Conservation (phyloP, 2,888 invertebrate genomes). For the Drosophila pseudotakahashii region DNA sequence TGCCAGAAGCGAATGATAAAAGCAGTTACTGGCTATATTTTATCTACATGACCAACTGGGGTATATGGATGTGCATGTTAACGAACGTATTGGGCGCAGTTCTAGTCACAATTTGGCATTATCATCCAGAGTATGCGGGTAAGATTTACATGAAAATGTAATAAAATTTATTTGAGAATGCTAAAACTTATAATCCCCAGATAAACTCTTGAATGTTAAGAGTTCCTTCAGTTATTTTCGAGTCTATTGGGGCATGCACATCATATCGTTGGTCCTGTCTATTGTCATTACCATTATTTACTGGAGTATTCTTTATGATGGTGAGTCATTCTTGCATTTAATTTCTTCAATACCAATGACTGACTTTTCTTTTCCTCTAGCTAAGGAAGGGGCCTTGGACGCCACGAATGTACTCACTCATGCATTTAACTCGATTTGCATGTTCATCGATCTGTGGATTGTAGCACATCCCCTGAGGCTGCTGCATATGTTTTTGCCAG, state of each 20-base stretch:
- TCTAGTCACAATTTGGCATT: slow-evolving; percentile 82
- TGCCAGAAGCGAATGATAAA: slow-evolving; percentile 60
- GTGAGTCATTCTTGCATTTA: slow-evolving; percentile 49
- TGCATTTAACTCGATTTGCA: slow-evolving; percentile 90
- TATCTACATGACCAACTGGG: slow-evolving; percentile 84
- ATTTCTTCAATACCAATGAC: not conserved
- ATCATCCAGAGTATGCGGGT: slow-evolving; percentile 83
- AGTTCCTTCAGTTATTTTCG: slow-evolving; percentile 83
- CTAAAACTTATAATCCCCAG: slow-evolving; percentile 53
- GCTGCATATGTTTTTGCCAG: slow-evolving; percentile 87
- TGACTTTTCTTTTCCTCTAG: slow-evolving; percentile 75
- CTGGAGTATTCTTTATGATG: slow-evolving; percentile 86
- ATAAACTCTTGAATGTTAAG: slow-evolving; percentile 79
- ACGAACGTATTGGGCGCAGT: slow-evolving; percentile 82
- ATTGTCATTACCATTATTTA: slow-evolving; percentile 90
- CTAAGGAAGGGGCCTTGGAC: slow-evolving; percentile 72
- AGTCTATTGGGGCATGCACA: slow-evolving; percentile 89
- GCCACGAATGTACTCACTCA: slow-evolving; percentile 90
- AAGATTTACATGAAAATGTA: slow-evolving; percentile 12
- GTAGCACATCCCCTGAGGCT: slow-evolving; percentile 90
- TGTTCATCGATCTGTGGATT: slow-evolving; percentile 89
- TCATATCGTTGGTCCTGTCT: slow-evolving; percentile 87
- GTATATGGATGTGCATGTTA: slow-evolving; percentile 82
- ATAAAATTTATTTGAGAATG: not conserved
- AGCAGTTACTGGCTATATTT: slow-evolving; percentile 80